Evolutionary conservation across 2,797 vertebrate species (phyloP).

Genomic region (Notolepis coatsorum): DNA sequence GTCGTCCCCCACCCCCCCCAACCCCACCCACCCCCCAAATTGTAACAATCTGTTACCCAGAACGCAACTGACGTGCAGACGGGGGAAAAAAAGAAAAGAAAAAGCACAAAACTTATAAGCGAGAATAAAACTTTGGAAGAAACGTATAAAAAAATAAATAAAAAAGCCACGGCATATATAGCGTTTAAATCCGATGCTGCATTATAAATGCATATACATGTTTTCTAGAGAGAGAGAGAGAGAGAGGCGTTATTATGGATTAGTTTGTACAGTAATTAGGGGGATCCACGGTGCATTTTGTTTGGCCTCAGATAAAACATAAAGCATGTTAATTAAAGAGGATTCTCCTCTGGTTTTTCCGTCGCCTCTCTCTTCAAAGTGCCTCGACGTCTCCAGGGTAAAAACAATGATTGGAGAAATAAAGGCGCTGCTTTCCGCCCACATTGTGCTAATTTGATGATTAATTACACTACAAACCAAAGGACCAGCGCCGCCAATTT

Average conservation of each 20-base stretch:
- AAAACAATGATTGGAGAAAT: constrained; percentile 55
- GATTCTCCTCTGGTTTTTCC: constrained; percentile 47
- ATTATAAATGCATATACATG: constrained; percentile 8
- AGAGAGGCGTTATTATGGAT: constrained; percentile 21
- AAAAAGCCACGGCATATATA: not conserved
- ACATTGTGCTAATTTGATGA: constrained; percentile 62
- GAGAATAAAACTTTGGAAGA: not conserved
- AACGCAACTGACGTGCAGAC: too few relatives aligned
- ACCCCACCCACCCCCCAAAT: too few relatives aligned
- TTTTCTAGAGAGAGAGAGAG: not conserved
- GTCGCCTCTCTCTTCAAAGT: constrained; percentile 46
- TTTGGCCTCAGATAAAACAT: constrained; percentile 42
- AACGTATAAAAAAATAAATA: not conserved
- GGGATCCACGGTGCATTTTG: constrained; percentile 40
- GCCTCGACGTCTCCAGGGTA: constrained; percentile 61
- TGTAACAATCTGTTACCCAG: too few relatives aligned
- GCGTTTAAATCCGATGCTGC: not conserved
- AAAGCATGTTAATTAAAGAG: constrained; percentile 42
- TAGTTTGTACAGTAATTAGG: constrained; percentile 25
- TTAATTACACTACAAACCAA: constrained; percentile 59
- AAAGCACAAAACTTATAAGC: not conserved
- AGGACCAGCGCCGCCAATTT: constrained; percentile 41
- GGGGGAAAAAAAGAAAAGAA: too few relatives aligned
- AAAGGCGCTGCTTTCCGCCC: constrained; percentile 52
- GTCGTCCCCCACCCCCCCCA: too few relatives aligned